phyloP scores from a whole-genome alignment of 2,888 invertebrate species.

The Papilio elwesi region DNA sequence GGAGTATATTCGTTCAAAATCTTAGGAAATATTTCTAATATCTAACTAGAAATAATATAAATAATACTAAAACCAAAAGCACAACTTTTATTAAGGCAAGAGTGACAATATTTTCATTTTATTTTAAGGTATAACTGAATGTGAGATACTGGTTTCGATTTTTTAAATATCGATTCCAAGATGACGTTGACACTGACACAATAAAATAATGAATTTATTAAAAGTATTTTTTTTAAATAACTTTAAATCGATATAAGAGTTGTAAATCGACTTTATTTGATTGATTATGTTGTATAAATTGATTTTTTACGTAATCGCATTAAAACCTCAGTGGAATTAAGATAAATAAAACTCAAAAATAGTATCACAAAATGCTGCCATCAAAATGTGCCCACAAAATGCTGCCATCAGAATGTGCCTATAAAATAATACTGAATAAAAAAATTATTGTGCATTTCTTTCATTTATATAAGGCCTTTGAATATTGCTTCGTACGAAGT shows the following conservation, averaged over 20 bases:
- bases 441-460: conserved; percentile 58
- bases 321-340: conserved; percentile 30
- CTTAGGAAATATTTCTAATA: background rate
- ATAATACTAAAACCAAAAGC: conserved; percentile 1
- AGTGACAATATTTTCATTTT: conserved; percentile 48
- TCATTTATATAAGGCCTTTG: conserved; percentile 66
- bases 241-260: no score
- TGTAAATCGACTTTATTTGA: background rate
- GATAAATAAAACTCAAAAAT: conserved; percentile 38
- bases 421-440: conserved; percentile 68
- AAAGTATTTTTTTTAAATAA: background rate
- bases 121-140: background rate
- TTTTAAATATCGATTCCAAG: background rate
- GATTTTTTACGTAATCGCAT: background rate
- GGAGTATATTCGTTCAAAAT: background rate
- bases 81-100: conserved; percentile 62
- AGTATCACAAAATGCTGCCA: conserved; percentile 64
- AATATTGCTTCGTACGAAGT: conserved; percentile 66
- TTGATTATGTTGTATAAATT: background rate
- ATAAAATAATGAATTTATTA: background rate
- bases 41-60: conserved; percentile 9
- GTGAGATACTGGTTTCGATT: no score
- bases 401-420: conserved; percentile 58
- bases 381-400: conserved; percentile 63
- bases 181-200: background rate